phyloP scores from a whole-genome alignment of 2,888 invertebrate species.

The Diaphora mendica region DNA sequence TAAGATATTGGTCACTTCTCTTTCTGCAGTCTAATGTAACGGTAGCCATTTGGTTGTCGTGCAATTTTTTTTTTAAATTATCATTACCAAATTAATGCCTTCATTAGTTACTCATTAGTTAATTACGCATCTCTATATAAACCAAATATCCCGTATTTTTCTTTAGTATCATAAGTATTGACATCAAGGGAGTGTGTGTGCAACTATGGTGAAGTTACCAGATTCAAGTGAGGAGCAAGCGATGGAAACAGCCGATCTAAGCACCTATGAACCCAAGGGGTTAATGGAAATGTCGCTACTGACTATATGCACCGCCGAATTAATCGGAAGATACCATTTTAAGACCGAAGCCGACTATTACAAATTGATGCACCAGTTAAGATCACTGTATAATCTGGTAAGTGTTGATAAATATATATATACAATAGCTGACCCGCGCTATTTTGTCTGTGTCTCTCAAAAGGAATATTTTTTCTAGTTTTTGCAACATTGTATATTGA shows the following conservation, averaged over 20 bases:
- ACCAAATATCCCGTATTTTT: constrained; percentile 10
- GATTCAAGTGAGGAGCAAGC: constrained; percentile 37
- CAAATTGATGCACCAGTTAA: constrained; percentile 61
- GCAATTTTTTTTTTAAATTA: constrained; percentile 8
- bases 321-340: constrained; percentile 61
- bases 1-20: constrained; percentile 24
- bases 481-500: too few species aligned
- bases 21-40: constrained; percentile 9
- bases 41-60: constrained; percentile 17
- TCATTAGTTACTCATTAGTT: constrained; percentile 25
- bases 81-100: constrained; percentile 14
- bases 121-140: constrained; percentile 23
- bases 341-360: constrained; percentile 52
- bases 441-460: too few species aligned
- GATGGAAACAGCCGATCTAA: constrained; percentile 24
- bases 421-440: too few species aligned
- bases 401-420: constrained; percentile 28
- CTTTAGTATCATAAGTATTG: constrained; percentile 3
- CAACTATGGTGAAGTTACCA: constrained; percentile 63
- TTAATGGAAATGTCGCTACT: constrained; percentile 47
- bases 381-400: constrained; percentile 66
- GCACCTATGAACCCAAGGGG: constrained; percentile 50
- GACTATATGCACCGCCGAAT: constrained; percentile 49
- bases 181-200: constrained; percentile 16
- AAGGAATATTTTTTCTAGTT: too few species aligned